Evolutionary conservation across 1,140 invertebrate species (phyloP).

Genomic region (Hetaerina americana): DNA sequence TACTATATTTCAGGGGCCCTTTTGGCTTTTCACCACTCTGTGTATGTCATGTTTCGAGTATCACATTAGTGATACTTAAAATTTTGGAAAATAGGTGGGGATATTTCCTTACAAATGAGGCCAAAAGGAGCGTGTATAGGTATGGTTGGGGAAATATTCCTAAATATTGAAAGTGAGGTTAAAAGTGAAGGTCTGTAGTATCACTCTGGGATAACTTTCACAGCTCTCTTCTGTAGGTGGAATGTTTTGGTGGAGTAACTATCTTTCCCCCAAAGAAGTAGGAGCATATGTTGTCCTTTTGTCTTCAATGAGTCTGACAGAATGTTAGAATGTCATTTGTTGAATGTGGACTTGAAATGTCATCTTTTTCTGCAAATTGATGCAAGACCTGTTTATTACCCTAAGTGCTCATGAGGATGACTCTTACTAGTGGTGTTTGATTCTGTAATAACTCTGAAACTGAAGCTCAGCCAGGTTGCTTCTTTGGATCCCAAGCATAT

Average conservation of each 20-base stretch:
- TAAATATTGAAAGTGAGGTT: background rate
- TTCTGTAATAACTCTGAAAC: background rate
- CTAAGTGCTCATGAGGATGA: background rate
- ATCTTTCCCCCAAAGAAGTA: background rate
- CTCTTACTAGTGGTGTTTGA: too few species aligned
- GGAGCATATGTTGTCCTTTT: background rate
- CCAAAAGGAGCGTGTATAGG: too few species aligned
- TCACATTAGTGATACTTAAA: too few species aligned
- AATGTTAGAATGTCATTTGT: too few species aligned
- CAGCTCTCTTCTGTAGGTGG: background rate
- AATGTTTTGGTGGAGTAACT: background rate
- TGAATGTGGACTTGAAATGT: background rate
- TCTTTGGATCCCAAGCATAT: background rate
- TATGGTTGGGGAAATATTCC: too few species aligned
- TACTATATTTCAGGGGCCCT: too few species aligned
- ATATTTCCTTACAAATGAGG: too few species aligned
- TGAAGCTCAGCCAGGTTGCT: background rate
- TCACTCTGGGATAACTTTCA: background rate
- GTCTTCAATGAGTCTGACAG: background rate
- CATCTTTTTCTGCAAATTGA: background rate
- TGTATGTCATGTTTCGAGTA: too few species aligned
- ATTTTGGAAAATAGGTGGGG: too few species aligned
- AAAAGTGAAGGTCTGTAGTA: background rate
- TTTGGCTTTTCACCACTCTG: too few species aligned
- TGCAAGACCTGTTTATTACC: background rate